A percentile compares a stretch with the other conserved stretches of the same genome.
These are phyloP conservation scores for Callospermophilus lateralis DNA, from an alignment of 2,113 vertebrate genomes.

Conservation along the genomic window DNA sequence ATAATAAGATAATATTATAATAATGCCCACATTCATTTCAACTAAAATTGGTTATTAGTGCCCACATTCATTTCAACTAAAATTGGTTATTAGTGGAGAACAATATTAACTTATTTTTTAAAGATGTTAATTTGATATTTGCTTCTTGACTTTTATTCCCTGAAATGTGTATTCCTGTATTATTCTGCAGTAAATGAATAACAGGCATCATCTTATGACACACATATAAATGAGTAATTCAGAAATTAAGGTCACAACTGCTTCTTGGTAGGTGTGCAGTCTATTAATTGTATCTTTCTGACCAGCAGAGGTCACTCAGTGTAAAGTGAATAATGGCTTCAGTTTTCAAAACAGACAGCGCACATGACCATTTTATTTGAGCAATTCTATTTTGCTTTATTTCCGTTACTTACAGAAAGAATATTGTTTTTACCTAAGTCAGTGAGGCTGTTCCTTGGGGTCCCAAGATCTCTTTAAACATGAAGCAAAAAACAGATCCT, in stretches of 20 bases:
- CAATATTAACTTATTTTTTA: not conserved
- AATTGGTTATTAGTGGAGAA: not conserved
- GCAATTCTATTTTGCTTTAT: not conserved
- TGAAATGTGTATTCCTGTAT: not conserved
- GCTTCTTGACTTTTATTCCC: conserved; percentile 37
- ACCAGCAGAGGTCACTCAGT: conserved; percentile 87
- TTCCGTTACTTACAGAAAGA: conserved; percentile 43
- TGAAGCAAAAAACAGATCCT: not conserved
- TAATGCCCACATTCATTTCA: not conserved
- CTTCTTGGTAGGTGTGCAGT: not conserved
- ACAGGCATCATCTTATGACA: not conserved
- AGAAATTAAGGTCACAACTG: conserved; percentile 67
- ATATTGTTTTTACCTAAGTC: not conserved
- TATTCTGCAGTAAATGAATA: not conserved
- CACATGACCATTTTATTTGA: not conserved
- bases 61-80: not conserved
- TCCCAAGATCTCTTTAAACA: not conserved
- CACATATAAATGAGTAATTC: conserved; percentile 48
- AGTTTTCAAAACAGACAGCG: conserved; percentile 39
- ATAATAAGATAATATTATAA: too few species aligned
- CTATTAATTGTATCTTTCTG: conserved; percentile 72
- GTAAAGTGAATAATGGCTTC: conserved; percentile 84
- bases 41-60: not conserved
- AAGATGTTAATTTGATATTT: conserved; percentile 23
- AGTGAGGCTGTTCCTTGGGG: not conserved